These are phyloP conservation scores for Pteropus rufus DNA, from an alignment of 2,797 vertebrate species.

Conservation along the genomic window DNA sequence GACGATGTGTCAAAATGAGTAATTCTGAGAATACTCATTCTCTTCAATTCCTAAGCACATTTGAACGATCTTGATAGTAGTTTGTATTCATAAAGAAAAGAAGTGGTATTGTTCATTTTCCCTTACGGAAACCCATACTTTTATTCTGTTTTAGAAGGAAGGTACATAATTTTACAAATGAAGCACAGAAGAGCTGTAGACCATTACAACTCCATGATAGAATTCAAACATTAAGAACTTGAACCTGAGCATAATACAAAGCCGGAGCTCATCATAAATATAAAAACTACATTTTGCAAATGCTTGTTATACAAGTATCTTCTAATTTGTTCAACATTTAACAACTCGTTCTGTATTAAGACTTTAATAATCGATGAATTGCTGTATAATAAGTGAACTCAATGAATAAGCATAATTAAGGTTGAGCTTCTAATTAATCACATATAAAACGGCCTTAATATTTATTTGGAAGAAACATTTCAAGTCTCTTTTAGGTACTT, in stretches of 20 bases:
- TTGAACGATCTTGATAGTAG: background rate
- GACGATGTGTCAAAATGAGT: background rate
- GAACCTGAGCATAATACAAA: background rate
- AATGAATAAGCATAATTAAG: background rate
- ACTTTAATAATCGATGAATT: background rate
- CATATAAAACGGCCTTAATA: background rate
- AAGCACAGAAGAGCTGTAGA: background rate
- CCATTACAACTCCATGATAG: background rate
- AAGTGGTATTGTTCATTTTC: background rate
- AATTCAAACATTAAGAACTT: background rate
- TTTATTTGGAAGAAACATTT: constrained; percentile 5
- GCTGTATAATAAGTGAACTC: background rate
- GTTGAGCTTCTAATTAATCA: background rate
- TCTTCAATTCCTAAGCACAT: background rate
- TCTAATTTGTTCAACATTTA: background rate
- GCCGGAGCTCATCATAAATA: background rate
- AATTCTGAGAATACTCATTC: background rate
- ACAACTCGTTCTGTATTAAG: background rate
- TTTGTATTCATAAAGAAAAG: constrained; percentile 5
- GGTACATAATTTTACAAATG: background rate
- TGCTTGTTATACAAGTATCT: background rate
- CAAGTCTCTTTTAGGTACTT: background rate
- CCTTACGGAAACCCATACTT: background rate
- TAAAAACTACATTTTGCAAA: background rate
- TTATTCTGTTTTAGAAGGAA: background rate